Conservation (phyloP, 2,888 invertebrate species). For the Colletes collaris region DNA sequence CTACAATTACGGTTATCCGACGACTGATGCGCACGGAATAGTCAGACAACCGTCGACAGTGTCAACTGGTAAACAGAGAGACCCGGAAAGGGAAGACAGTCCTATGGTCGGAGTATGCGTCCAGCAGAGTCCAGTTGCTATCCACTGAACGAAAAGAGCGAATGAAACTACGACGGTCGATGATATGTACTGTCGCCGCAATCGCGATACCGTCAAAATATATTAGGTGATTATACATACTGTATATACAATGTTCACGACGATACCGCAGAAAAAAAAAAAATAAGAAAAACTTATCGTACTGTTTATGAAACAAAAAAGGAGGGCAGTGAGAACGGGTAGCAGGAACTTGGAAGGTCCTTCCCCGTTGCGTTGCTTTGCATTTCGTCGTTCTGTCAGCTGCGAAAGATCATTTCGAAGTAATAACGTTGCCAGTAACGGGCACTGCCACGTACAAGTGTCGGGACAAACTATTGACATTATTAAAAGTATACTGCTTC, state of each 20-base stretch:
- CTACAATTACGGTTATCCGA: slow-evolving; percentile 80
- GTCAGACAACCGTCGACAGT: slow-evolving; percentile 77
- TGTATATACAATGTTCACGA: slow-evolving; percentile 51
- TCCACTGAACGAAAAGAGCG: slow-evolving; percentile 86
- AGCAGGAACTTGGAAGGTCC: slow-evolving; percentile 48
- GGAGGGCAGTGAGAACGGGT: slow-evolving; percentile 53
- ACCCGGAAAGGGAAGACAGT: slow-evolving; percentile 87
- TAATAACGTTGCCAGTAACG: slow-evolving; percentile 9
- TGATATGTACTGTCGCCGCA: slow-evolving; percentile 55
- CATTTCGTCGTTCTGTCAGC: slow-evolving; percentile 47
- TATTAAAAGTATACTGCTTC: slow-evolving; percentile 25
- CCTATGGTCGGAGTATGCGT: slow-evolving; percentile 95
- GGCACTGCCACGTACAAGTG: not conserved
- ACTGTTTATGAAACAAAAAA: slow-evolving; percentile 45
- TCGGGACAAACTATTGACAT: not conserved
- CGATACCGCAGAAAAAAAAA: slow-evolving; percentile 26
- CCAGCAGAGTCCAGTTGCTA: slow-evolving; percentile 96
- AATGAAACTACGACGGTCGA: slow-evolving; percentile 46
- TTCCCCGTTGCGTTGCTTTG: slow-evolving; percentile 60
- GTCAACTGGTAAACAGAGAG: slow-evolving; percentile 79
- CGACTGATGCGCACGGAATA: slow-evolving; percentile 79
- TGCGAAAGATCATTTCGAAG: slow-evolving; percentile 3
- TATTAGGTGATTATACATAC: slow-evolving; percentile 59
- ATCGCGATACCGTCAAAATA: slow-evolving; percentile 57
- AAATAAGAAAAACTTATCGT: slow-evolving; percentile 36